A percentile compares a stretch with the other conserved stretches of the same genome.
phyloP scores from a whole-genome alignment of 2,113 vertebrate genomes.

The Sorex fumeus region DNA sequence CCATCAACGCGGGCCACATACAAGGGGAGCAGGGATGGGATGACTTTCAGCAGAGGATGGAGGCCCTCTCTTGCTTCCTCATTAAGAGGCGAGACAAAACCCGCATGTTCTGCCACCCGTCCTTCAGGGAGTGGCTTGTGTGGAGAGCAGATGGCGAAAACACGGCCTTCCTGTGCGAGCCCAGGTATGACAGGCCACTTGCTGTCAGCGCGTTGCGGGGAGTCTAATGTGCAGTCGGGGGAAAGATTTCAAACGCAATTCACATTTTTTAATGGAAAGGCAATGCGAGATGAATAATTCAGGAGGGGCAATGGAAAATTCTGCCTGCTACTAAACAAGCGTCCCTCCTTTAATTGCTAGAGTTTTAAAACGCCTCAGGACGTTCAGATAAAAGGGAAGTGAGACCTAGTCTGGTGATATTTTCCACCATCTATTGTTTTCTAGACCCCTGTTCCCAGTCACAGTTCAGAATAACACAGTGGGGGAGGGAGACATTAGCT shows the following conservation, averaged over 20 bases:
- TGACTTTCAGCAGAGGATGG: slow-evolving; percentile 98
- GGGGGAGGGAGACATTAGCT: background rate
- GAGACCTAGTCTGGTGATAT: too few relatives aligned
- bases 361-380: background rate
- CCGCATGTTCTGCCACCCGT: slow-evolving; percentile 99
- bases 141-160: slow-evolving; percentile 98
- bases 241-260: background rate
- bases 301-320: background rate
- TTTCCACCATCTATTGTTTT: background rate
- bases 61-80: slow-evolving; percentile 95
- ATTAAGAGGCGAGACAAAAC: slow-evolving; percentile 97
- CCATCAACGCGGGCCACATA: slow-evolving; percentile 93
- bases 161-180: slow-evolving; percentile 97
- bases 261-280: background rate
- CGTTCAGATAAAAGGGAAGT: background rate
- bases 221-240: too few relatives aligned
- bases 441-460: rapidly evolving
- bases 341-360: background rate
- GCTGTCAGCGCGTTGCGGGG: background rate
- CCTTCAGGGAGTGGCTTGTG: slow-evolving; percentile 98
- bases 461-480: background rate
- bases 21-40: slow-evolving; percentile 94
- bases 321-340: background rate
- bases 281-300: background rate
- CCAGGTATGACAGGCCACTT: slow-evolving; percentile 90